Evolutionary conservation across 64 coral and sea anemone species (phyloP).

Genomic region (Montipora sp.): DNA sequence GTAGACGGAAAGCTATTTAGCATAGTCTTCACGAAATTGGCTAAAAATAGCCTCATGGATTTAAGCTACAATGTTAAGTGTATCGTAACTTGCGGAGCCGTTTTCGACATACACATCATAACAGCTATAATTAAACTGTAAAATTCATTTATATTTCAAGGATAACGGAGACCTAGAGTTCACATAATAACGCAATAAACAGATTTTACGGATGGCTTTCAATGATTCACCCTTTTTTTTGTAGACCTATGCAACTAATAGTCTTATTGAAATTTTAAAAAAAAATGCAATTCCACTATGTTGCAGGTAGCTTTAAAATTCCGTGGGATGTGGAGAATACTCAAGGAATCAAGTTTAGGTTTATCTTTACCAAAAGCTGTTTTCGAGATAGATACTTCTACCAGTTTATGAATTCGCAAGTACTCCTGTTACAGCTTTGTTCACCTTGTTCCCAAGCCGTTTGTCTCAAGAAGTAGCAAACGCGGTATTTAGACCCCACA

Average conservation of each 20-base stretch:
- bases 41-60: background rate
- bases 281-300: background rate
- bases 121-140: too few relatives aligned
- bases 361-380: background rate
- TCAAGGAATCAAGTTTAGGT: too few relatives aligned
- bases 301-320: background rate
- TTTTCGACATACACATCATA: too few relatives aligned
- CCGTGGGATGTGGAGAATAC: too few relatives aligned
- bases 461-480: too few relatives aligned
- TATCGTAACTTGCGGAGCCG: too few relatives aligned
- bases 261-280: too few relatives aligned
- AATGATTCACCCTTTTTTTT: background rate
- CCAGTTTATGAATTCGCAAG: too few relatives aligned
- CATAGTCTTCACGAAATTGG: background rate
- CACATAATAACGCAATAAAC: background rate
- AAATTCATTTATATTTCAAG: background rate
- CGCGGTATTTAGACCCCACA: too few relatives aligned
- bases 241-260: too few relatives aligned
- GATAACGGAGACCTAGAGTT: background rate
- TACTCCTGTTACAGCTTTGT: too few relatives aligned
- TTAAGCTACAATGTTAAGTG: background rate
- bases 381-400: background rate
- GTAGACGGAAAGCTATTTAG: background rate
- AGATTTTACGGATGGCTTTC: slow-evolving; percentile 2
- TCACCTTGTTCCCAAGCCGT: too few relatives aligned